Evolutionary conservation across 2,113 vertebrate genomes (phyloP).

Genomic region (Vulpes vulpes): DNA sequence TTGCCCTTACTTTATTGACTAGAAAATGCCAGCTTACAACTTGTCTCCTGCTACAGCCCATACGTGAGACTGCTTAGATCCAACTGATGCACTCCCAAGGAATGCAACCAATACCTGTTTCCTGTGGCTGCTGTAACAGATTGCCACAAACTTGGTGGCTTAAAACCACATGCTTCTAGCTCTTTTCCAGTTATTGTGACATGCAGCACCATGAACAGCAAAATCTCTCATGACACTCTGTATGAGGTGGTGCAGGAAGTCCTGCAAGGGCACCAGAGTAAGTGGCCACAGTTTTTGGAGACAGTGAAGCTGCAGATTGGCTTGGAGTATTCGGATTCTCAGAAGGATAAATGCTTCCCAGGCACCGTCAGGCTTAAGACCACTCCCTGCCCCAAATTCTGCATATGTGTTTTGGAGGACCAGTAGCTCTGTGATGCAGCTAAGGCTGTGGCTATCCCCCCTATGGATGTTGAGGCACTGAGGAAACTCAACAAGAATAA

Average conservation of each 20-base stretch:
- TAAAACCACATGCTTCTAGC: background rate
- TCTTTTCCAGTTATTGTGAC: background rate
- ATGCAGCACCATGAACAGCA: background rate
- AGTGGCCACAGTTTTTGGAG: background rate
- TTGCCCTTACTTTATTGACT: conserved; percentile 10
- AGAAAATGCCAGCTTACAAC: background rate
- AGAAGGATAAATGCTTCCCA: background rate
- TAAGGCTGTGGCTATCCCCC: background rate
- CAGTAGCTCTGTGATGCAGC: background rate
- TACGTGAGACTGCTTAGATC: background rate
- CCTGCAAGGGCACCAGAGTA: background rate
- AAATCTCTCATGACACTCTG: background rate
- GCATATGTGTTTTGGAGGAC: background rate
- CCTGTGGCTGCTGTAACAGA: background rate
- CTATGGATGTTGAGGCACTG: background rate
- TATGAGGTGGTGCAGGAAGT: background rate
- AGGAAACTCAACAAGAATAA: background rate
- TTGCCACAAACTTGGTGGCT: background rate
- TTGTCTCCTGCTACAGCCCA: background rate
- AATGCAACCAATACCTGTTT: background rate
- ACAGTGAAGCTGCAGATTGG: background rate
- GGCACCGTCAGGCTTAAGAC: background rate
- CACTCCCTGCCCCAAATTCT: background rate
- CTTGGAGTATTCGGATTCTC: background rate
- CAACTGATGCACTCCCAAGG: background rate